Evolutionary conservation across 2,888 invertebrate genomes (phyloP).

Genomic region (Drosophila quinaria): DNA sequence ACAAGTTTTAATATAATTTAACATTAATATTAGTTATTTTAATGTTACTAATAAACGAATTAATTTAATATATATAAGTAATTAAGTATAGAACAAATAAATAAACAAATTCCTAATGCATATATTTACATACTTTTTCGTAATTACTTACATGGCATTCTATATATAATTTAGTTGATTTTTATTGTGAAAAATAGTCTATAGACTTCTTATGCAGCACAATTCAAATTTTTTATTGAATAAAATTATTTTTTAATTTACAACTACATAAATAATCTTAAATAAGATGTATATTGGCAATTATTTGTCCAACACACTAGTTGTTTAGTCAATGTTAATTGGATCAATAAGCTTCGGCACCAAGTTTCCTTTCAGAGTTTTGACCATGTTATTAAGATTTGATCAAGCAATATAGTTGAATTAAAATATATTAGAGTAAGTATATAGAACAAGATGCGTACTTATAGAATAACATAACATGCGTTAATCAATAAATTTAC

Average conservation of each 20-base stretch:
- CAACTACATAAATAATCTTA: conserved; percentile 1
- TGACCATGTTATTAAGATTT: conserved; percentile 4
- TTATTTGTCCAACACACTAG: neutral
- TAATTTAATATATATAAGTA: neutral
- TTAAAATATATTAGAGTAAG: neutral
- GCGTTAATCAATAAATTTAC: conserved; percentile 5
- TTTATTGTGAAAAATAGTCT: neutral
- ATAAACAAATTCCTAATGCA: neutral
- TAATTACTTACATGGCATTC: conserved; percentile 13
- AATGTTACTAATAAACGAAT: neutral
- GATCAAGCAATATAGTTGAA: neutral
- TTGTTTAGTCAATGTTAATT: neutral
- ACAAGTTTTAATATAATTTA: neutral
- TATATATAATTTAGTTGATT: neutral
- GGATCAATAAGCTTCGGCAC: neutral
- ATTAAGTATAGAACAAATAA: neutral
- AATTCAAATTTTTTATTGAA: conserved; percentile 2
- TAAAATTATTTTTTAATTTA: neutral
- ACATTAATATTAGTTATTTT: neutral
- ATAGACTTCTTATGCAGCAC: neutral
- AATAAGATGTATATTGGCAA: neutral
- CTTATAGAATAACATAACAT: conserved; percentile 9
- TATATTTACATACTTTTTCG: conserved; percentile 1
- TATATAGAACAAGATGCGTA: neutral
- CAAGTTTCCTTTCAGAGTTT: neutral